Conservation (phyloP, 2,888 invertebrate species). For the Meteorus cinctellus region DNA sequence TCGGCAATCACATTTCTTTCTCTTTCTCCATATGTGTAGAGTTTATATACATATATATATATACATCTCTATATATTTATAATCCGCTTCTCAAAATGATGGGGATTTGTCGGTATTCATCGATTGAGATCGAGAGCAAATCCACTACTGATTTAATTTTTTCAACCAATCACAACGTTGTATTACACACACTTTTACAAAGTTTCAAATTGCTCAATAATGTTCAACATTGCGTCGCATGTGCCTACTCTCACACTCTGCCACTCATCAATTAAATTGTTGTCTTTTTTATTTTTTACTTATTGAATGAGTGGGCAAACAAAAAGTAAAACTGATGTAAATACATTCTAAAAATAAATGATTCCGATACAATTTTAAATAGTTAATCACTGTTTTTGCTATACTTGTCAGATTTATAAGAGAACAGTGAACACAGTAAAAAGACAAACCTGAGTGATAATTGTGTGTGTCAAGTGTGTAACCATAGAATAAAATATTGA, state of each 20-base stretch:
- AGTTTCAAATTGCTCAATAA: not conserved
- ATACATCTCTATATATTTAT: no score
- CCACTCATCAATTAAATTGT: no score
- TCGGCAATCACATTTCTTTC: constrained; percentile 6
- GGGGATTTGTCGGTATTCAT: not conserved
- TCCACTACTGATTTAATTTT: constrained; percentile 22
- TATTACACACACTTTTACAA: not conserved
- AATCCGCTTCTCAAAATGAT: not conserved
- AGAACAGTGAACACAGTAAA: not conserved
- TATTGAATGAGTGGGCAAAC: no score
- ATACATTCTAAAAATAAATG: not conserved
- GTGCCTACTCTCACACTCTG: no score
- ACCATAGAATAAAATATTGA: no score
- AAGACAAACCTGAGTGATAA: no score
- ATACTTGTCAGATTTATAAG: not conserved
- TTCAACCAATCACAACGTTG: not conserved
- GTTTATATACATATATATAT: not conserved
- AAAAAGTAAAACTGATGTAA: not conserved
- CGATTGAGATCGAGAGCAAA: constrained; percentile 6
- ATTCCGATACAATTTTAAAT: not conserved
- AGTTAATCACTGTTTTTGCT: not conserved
- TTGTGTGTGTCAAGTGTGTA: no score
- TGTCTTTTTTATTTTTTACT: no score
- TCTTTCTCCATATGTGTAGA: constrained; percentile 1
- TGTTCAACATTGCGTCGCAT: not conserved